Base-by-base conservation (phyloP, 2,888 invertebrate species). In the Merodon equestris region DNA sequence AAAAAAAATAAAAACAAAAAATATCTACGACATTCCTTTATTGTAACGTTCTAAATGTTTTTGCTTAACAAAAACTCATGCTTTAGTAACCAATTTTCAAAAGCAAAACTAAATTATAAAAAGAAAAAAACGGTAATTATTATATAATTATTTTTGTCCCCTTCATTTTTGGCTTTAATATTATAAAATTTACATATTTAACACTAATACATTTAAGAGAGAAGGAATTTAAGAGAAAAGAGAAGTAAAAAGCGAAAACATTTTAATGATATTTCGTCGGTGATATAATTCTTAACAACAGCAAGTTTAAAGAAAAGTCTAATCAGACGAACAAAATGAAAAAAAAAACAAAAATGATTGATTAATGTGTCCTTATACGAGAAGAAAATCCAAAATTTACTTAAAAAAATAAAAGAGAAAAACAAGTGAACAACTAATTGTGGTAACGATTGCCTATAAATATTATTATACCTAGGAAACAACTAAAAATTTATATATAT, bases 401-500 rank as follows among this genome's bases (percentile, higher is more conserved):
- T 45, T 64, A 54, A 42, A 71, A 64, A 19, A 9, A 45, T 53
- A 9, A 45, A 45, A 56, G 67, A 15, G 7, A 58, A 58, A 50
- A 67, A 56, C 53, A 38, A 38, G 56, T 66, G 9, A 47, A 70
- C 53, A 64, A 79, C 73, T 74, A 60, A 79, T 64, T 74, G 79
- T 79, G 79, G 79, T 79, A 74, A 70, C 54, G 40, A 79, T 70
- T 79, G 79, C 74, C 79, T 79, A 79, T 70, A 79, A 73, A 79
- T 79, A 73, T 79, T 77, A 79, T 79, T 79, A 74, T 79, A 79
- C 60, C 54, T 74, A 79, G 74, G 68, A 79, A 74, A 77, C 68
- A 74, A 79, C 79, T 70, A 74, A 79, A 79, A 79, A 63, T 74
- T 79, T 63, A 77, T 60, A 68, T 63, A 47, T 58, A 68, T 63